Conservation (phyloP, 2,888 invertebrate species). For the Xylophagus ater region DNA sequence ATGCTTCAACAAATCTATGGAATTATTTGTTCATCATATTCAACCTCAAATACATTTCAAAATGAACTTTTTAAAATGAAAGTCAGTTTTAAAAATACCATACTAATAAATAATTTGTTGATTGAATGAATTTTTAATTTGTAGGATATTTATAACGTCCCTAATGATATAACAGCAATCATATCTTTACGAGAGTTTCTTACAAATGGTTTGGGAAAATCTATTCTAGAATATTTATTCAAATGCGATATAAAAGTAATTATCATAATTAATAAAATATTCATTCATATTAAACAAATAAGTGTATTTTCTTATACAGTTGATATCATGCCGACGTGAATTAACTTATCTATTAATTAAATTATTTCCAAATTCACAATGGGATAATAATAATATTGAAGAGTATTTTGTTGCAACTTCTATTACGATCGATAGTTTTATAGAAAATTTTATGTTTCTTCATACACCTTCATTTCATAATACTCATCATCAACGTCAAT, state of each 20-base stretch:
- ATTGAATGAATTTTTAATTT: background rate
- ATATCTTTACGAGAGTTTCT: slow-evolving; percentile 34
- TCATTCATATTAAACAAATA: background rate
- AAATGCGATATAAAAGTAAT: slow-evolving; percentile 32
- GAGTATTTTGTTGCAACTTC: no score
- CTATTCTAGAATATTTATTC: slow-evolving; percentile 30
- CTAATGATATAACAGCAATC: slow-evolving; percentile 35
- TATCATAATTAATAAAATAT: background rate
- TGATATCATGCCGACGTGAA: slow-evolving; percentile 32
- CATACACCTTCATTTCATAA: slow-evolving; percentile 18
- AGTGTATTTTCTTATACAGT: slow-evolving; percentile 22
- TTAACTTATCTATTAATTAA: slow-evolving; percentile 33
- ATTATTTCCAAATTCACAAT: slow-evolving; percentile 35
- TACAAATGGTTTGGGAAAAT: slow-evolving; percentile 32
- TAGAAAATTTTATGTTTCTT: slow-evolving; percentile 26
- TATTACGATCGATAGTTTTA: slow-evolving; percentile 26
- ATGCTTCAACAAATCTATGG: slow-evolving; percentile 33
- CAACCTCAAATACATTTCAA: slow-evolving; percentile 5
- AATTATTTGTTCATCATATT: slow-evolving; percentile 28
- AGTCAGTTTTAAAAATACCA: no score
- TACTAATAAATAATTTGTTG: no score
- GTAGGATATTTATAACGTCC: slow-evolving; percentile 19
- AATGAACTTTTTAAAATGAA: no score
- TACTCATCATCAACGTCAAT: slow-evolving; percentile 9
- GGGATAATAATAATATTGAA: slow-evolving; percentile 25